Evolutionary conservation across 2,113 vertebrate species (phyloP), one percentile per base, ranked within the genome.

Genomic region (Catagonus wagneri): DNA sequence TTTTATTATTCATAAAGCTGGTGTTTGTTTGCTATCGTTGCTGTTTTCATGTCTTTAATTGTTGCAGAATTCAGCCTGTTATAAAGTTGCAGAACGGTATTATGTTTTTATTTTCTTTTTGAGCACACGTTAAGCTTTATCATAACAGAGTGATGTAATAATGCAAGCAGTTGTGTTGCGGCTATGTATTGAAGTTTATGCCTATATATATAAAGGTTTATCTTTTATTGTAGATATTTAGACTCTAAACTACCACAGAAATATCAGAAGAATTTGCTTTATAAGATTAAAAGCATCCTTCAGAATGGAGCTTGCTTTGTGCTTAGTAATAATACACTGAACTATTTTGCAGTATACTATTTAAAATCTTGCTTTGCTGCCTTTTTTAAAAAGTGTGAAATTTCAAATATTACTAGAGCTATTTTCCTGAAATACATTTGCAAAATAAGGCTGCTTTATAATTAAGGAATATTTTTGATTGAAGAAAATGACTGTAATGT

Each of bases 361-460:
- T 98, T 98, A 98, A 98, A 98, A 97, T 96, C 89, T 97, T 98
- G 98, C 96, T 98, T 94, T 81, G 95, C 93, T 97, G 97, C 97
- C 80, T 96, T 91, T 90, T 94, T 72, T 84, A 96, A 94, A 97
- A 83, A 87, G 58, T 90, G 19, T 83, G 60, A 75, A 98, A 96
- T 98, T 98, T 97, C 94, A 97, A 97, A 97, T 97, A 97, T 78
- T 97, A 81, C 93, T 96, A 97, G 95, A 98, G 93, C 96, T 98
- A 97, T 98, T 98, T 98, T 98, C 95, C 95, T 98, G 96, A 97
- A 79, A 89, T 97, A 71, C 94, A 94, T 97, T 98, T 98, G 96
- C 95, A 94, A 98, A 96, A 68, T 94, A 97, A 96, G 95, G 89
- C 96, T 95, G 90, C 97, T 96, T 94, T 98, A 89, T 98, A 98